These are phyloP conservation scores for Holocentrus rufus DNA, from an alignment of 2,797 vertebrate species.

Conservation along the genomic window DNA sequence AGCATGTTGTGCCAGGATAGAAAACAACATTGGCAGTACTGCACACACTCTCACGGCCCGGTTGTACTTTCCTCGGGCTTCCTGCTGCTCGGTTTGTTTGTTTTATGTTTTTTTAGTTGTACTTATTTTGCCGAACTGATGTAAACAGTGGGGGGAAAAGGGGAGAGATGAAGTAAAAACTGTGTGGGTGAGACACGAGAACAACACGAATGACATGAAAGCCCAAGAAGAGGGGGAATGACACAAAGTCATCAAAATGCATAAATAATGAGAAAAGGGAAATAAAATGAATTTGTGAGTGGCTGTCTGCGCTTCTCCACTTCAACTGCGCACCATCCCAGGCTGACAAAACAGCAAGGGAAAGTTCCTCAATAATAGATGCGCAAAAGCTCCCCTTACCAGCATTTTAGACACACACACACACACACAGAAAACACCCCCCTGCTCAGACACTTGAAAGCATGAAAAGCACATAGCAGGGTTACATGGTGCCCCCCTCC, in stretches of 20 bases:
- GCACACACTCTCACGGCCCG: no score
- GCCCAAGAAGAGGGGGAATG: not conserved
- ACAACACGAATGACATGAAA: not conserved
- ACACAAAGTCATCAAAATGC: not conserved
- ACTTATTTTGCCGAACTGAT: not conserved
- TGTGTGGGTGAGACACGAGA: not conserved
- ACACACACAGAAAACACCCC: constrained; percentile 10
- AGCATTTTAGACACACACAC: constrained; percentile 20
- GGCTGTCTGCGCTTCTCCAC: constrained; percentile 11
- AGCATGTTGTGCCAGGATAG: no score
- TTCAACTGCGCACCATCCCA: not conserved
- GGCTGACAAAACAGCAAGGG: constrained; percentile 1
- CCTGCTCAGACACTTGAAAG: not conserved
- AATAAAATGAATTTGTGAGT: not conserved
- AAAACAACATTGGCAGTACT: not conserved
- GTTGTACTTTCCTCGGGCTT: no score
- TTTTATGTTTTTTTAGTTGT: no score
- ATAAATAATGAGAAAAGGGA: not conserved
- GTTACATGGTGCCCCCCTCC: constrained; percentile 12
- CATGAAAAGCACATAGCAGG: constrained; percentile 9
- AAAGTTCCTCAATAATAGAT: constrained; percentile 66
- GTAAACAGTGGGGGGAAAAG: not conserved
- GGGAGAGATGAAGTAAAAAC: no score
- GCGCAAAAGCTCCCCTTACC: constrained; percentile 41
- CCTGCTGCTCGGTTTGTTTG: no score